These are phyloP conservation scores for Nothura maculosa DNA, from an alignment of 2,797 vertebrate species.

Conservation along the genomic window DNA sequence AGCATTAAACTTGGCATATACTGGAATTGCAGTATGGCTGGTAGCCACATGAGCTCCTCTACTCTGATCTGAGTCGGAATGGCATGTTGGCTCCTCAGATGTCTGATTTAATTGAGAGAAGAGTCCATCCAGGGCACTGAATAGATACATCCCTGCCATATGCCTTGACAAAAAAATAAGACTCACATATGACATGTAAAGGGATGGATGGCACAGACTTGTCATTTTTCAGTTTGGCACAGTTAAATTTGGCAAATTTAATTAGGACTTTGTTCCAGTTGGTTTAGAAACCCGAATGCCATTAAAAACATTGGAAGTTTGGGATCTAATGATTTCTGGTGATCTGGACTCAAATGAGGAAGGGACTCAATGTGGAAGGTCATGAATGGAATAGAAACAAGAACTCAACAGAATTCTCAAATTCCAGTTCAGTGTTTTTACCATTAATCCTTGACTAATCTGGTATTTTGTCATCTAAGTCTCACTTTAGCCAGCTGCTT, in stretches of 20 bases:
- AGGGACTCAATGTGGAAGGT: constrained; percentile 16
- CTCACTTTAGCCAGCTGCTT: constrained; percentile 55
- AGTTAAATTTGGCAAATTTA: neutral
- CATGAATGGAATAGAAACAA: constrained; percentile 33
- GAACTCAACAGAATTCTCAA: constrained; percentile 36
- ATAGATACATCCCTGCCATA: neutral
- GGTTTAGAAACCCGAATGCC: neutral
- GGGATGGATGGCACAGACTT: neutral
- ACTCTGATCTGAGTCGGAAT: neutral
- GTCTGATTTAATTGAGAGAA: neutral
- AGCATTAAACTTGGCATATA: neutral
- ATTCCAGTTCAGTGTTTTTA: neutral
- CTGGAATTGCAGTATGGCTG: neutral
- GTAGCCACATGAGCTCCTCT: neutral
- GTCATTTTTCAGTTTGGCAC: neutral
- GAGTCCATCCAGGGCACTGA: neutral
- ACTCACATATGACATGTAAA: rapidly evolving
- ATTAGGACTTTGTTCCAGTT: neutral
- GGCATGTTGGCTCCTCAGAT: neutral
- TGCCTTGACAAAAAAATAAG: neutral
- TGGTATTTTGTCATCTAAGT: neutral
- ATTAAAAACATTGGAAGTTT: neutral
- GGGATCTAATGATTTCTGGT: neutral
- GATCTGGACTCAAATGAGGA: neutral
- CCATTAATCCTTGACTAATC: constrained; percentile 25